Evolutionary conservation across 2,113 vertebrate genomes (phyloP).

Genomic region (Merops nubicus): DNA sequence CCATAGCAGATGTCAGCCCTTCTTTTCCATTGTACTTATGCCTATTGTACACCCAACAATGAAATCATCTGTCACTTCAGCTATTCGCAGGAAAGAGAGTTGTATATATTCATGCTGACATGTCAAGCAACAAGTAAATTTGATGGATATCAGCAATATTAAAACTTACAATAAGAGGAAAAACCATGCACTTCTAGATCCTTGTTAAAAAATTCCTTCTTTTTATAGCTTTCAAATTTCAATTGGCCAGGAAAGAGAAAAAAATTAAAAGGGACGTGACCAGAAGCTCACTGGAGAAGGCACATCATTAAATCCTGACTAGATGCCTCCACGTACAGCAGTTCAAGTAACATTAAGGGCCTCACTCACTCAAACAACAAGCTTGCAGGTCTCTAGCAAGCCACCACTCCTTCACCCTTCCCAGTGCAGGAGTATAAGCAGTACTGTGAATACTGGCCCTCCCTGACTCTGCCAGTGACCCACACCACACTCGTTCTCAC

Average conservation of each 20-base stretch:
- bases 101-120: constrained; percentile 26
- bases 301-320: neutral
- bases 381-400: rapidly evolving
- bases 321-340: neutral
- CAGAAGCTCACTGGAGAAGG: neutral
- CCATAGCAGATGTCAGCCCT: constrained; percentile 13
- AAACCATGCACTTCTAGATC: neutral
- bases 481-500: rapidly evolving
- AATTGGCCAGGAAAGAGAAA: neutral
- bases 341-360: neutral
- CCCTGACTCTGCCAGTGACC: neutral
- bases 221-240: neutral
- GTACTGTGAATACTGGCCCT: rapidly evolving
- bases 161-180: constrained; percentile 8
- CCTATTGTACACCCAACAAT: constrained; percentile 38
- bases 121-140: constrained; percentile 25
- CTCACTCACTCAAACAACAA: neutral
- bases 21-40: constrained; percentile 29
- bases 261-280: neutral
- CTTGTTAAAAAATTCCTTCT: neutral
- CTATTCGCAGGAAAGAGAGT: constrained; percentile 17
- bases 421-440: neutral
- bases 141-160: neutral
- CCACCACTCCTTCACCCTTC: neutral
- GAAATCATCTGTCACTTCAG: constrained; percentile 45